Conservation (phyloP, 1,140 invertebrate species). For the Episyrphus balteatus region DNA sequence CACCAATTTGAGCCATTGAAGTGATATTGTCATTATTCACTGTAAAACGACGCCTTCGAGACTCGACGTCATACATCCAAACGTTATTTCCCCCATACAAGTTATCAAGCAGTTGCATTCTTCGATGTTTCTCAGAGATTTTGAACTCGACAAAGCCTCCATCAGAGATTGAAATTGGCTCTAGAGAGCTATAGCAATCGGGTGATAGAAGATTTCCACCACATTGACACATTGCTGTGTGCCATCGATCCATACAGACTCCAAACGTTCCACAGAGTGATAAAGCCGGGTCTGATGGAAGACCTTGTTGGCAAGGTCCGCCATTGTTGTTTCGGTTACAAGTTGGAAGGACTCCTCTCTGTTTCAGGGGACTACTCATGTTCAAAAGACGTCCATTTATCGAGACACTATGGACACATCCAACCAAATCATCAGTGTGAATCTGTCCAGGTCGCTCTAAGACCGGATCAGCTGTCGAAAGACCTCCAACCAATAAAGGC, state of each 20-base stretch:
- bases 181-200: constrained; percentile 64
- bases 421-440: constrained; percentile 82
- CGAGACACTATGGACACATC: constrained; percentile 80
- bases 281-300: constrained; percentile 32
- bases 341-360: constrained; percentile 58
- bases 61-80: constrained; percentile 40
- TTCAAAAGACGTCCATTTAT: constrained; percentile 76
- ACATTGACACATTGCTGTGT: constrained; percentile 56
- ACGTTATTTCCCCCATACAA: constrained; percentile 60
- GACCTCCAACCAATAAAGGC: constrained; percentile 72
- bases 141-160: constrained; percentile 68
- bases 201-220: constrained; percentile 57
- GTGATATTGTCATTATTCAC: constrained; percentile 12
- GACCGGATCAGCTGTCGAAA: constrained; percentile 70
- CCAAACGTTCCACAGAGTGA: constrained; percentile 53
- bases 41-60: constrained; percentile 10
- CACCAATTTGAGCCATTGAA: constrained; percentile 22
- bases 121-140: constrained; percentile 69
- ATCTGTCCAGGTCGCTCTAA: constrained; percentile 79
- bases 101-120: constrained; percentile 71
- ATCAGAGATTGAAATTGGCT: constrained; percentile 64
- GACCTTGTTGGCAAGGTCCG: constrained; percentile 44
- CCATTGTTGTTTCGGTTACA: constrained; percentile 56
- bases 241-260: constrained; percentile 76
- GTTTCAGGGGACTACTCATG: constrained; percentile 60